phyloP scores from a whole-genome alignment of 2,888 invertebrate species.

The Thelaira solivaga region DNA sequence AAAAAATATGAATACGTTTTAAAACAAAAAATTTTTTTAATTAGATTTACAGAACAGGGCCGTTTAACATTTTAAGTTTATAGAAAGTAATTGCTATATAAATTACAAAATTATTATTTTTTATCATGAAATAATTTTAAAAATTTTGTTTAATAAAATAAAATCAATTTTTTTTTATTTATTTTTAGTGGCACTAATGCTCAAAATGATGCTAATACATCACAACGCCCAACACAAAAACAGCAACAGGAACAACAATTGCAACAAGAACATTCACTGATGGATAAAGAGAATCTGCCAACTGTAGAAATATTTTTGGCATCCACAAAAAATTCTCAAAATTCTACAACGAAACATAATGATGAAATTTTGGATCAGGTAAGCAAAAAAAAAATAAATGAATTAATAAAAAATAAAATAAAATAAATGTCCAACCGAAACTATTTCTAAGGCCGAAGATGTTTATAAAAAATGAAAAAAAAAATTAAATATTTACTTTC shows the following conservation, averaged over 20 bases:
- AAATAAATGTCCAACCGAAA: background rate
- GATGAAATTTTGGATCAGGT: slow-evolving; percentile 50
- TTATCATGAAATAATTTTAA: no score
- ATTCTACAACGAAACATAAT: slow-evolving; percentile 25
- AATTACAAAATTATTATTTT: no score
- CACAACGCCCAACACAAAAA: slow-evolving; percentile 24
- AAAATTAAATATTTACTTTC: no score
- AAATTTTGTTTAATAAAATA: background rate
- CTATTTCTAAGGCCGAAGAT: no score
- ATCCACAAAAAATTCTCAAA: slow-evolving; percentile 45
- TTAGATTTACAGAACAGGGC: no score
- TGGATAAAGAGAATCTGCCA: slow-evolving; percentile 58
- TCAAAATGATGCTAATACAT: slow-evolving; percentile 48
- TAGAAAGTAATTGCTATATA: no score
- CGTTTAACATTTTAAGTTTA: no score
- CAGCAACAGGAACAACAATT: slow-evolving; percentile 17
- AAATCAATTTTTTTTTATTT: slow-evolving; percentile 18
- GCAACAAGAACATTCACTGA: slow-evolving; percentile 50
- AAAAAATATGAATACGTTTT: no score
- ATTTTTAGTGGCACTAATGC: slow-evolving; percentile 55
- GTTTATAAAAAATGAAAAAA: no score
- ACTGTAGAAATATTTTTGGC: slow-evolving; percentile 35
- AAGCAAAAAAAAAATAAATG: background rate
- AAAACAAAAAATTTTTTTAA: no score
- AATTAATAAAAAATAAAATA: background rate